Evolutionary conservation across 1,140 invertebrate genomes (phyloP), one percentile per base, ranked within the genome.

Genomic region (Carcinoscorpius rotundicauda): DNA sequence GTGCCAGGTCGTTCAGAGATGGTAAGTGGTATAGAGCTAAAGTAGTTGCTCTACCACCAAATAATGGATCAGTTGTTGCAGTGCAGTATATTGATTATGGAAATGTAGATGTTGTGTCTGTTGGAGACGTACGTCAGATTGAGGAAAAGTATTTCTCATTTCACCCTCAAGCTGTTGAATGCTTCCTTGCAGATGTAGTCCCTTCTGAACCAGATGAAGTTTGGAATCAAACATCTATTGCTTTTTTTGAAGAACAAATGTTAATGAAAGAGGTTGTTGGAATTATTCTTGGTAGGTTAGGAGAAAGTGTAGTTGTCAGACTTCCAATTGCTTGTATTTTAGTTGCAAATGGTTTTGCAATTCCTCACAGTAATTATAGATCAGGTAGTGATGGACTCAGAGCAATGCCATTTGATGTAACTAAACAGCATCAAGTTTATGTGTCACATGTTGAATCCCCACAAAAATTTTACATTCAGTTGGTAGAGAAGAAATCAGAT

Each of bases 1-100:
- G 50, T n/a, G 63, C 59, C 8, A 49, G 57, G 4, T 64, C 66
- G 4, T 11, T 60, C 29, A 6, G n/a, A 9, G 58, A 58, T 51
- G 4, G 11, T 5, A 48, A 58, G 5, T 67, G 66, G 66, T 64
- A 49, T 60, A 53, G 66, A 48, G 66, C 66, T 10, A n/a, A 60
- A 3, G 63, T 67, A 3, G n/a, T 62, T n/a, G 9, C 29, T 10
- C 49, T 56, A 50, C 4, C 51, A 50, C n/a, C 2, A 6, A 29
- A 29, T 29, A 29, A 29, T 29, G n/a, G 9, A 9, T 11, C 58
- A 5, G 51, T 55, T 51, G 49, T 67, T 6, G 6, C 58, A 6
- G 60, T 67, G 4, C 60, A 64, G 5, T 51, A 64, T 3, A 58
- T 64, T 8, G 66, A 67, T 61, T 67, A 67, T 49, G 66, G 66